A percentile compares a stretch with the other conserved stretches of the same genome.
phyloP scores from a whole-genome alignment of 2,888 invertebrate species.

The Agrenia bidenticulata region DNA sequence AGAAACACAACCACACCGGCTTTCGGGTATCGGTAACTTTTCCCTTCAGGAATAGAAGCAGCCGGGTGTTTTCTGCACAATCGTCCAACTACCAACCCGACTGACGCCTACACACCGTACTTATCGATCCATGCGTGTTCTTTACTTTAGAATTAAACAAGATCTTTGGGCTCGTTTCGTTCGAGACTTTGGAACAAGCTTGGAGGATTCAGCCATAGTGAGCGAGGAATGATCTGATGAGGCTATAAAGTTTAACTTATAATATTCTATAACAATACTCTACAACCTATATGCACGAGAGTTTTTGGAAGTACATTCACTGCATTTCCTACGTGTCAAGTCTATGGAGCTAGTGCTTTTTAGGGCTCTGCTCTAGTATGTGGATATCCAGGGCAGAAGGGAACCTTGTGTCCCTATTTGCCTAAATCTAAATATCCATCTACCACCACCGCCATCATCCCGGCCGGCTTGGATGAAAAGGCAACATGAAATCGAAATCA shows the following conservation, averaged over 20 bases:
- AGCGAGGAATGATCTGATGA: too few species aligned
- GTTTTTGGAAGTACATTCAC: too few species aligned
- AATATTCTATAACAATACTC: too few species aligned
- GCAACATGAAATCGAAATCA: conserved; percentile 45
- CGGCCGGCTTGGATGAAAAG: conserved; percentile 20
- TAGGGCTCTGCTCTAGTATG: too few species aligned
- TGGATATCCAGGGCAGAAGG: too few species aligned
- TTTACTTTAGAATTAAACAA: conserved; percentile 20
- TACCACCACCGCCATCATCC: not conserved
- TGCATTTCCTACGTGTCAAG: too few species aligned
- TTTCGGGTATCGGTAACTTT: not conserved
- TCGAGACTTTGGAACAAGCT: not conserved
- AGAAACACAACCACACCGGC: not conserved
- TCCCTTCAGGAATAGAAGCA: not conserved
- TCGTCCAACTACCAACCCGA: conserved; percentile 1
- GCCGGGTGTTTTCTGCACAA: conserved; percentile 6
- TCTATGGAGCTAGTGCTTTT: too few species aligned
- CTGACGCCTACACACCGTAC: conserved; percentile 13
- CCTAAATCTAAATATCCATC: too few species aligned
- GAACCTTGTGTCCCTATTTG: too few species aligned
- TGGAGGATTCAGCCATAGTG: conserved; percentile 14
- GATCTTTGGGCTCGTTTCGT: conserved; percentile 9
- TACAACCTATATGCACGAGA: too few species aligned
- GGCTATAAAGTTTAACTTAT: too few species aligned
- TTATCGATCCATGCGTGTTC: conserved; percentile 24